Conservation (phyloP, 2,797 vertebrate species). For the Aphelocoma californica region DNA sequence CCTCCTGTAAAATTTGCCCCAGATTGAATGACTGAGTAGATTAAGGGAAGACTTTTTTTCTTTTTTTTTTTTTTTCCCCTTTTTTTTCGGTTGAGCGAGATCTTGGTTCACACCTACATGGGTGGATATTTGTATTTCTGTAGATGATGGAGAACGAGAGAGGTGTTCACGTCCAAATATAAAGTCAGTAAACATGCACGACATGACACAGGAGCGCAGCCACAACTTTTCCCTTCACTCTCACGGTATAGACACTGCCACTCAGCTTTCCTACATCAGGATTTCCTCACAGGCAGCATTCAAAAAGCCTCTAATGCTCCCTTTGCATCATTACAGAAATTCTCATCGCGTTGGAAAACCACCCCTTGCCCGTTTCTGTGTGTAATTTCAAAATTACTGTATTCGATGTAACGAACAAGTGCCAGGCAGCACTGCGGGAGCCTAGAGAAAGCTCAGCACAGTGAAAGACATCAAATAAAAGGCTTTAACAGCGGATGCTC, state of each 20-base stretch:
- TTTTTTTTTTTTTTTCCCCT: no score
- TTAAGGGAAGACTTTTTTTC: not conserved
- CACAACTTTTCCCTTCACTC: not conserved
- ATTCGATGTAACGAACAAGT: not conserved
- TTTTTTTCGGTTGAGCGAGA: fast-evolving
- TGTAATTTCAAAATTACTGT: not conserved
- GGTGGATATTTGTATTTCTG: not conserved
- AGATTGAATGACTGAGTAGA: not conserved
- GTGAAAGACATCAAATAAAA: not conserved
- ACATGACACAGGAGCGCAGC: not conserved
- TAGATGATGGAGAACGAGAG: not conserved
- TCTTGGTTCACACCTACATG: not conserved
- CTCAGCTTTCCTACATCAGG: not conserved
- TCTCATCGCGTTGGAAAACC: not conserved
- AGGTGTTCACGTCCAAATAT: not conserved
- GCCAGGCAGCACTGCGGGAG: not conserved
- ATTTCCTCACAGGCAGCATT: not conserved
- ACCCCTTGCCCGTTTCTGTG: not conserved
- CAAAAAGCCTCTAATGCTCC: not conserved
- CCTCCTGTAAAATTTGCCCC: not conserved
- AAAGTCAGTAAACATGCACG: fast-evolving
- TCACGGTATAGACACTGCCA: fast-evolving
- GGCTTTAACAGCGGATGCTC: not conserved
- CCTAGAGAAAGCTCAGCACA: not conserved
- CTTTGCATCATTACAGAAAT: not conserved